Base-by-base conservation (phyloP, 2,113 vertebrate genomes). In the Aphyosemion australe region DNA sequence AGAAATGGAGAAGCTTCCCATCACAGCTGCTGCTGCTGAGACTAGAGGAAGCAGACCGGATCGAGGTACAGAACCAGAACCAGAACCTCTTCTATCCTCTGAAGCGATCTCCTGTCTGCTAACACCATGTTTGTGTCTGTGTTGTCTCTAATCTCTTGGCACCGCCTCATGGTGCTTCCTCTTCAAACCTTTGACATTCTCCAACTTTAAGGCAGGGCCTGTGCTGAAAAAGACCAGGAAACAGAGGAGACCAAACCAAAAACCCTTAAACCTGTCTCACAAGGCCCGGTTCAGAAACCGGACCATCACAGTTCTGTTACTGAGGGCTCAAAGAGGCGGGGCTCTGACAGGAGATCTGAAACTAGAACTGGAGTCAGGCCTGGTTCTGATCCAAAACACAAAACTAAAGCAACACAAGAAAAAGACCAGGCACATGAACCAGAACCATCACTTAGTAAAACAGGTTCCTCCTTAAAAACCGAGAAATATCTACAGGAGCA, bases 111-210 rank as follows among this genome's bases (percentile, higher is more conserved):
- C 53, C 26, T 72, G 6, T 78, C 26, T 65, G 2, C 64, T 85
- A 83, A 88, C 65, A 49, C 48, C 37, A 69, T 75, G 45, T 85
- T 67, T 88, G 52, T 88, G 32, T 86, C 7, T 80, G 46, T 84
- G 26, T 80, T 70, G 45, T 67, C 51, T 74, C 34, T 85, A 82
- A 90, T 65, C 69, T 87, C 87, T 91, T 89, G 84, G 83, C 69
- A 76, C 76, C 53, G 53, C 58, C 8, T 4, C 41, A 72, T 85
- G 84, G 76, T 88, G 84, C 83, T 72, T 76, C 82, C 32, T 84
- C 67, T 85, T 90, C 12, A 53, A 12, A 16, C 51, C 41, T 69
- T 72, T 57, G 13, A 50, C 61, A 67, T 39, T 57, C 57, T 71
- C 13, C 46, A 64, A 46, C 20, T 45, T 74, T 47, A 65, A 90